Conservation (phyloP, 1,140 invertebrate species). For the Aleiodes sp. region DNA sequence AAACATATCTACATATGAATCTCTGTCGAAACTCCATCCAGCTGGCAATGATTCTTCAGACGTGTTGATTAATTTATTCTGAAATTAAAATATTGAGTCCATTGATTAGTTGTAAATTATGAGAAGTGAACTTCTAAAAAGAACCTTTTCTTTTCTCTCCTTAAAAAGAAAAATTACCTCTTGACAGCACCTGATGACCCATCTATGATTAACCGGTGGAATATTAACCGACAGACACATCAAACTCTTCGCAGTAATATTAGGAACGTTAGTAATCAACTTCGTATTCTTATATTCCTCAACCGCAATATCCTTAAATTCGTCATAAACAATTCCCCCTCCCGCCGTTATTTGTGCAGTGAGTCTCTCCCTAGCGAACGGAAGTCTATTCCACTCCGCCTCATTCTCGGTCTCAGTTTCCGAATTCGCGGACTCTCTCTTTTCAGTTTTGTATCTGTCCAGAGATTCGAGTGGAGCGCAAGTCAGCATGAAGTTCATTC, state of each 20-base stretch:
- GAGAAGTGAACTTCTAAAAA: background rate
- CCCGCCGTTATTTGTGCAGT: constrained; percentile 67
- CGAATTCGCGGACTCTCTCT: constrained; percentile 42
- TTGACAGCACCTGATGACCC: constrained; percentile 68
- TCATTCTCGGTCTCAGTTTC: constrained; percentile 61
- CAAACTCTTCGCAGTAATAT: constrained; percentile 70
- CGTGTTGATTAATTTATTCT: constrained; percentile 52
- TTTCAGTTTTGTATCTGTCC: constrained; percentile 46
- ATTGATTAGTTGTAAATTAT: background rate
- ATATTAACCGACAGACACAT: constrained; percentile 69
- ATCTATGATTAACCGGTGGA: constrained; percentile 65
- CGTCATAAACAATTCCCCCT: constrained; percentile 68
- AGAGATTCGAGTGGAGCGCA: constrained; percentile 58
- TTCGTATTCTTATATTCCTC: constrained; percentile 66
- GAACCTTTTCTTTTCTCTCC: background rate
- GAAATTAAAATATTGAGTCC: constrained; percentile 31
- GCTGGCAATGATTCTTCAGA: constrained; percentile 64
- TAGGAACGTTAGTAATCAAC: constrained; percentile 70
- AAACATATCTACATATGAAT: constrained; percentile 63
- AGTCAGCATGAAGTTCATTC: constrained; percentile 68
- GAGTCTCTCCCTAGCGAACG: constrained; percentile 69
- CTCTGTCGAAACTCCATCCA: constrained; percentile 67
- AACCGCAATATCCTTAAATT: constrained; percentile 69
- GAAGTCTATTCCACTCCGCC: constrained; percentile 62
- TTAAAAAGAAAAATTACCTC: no score